phyloP scores from a whole-genome alignment of 1,140 invertebrate species.

The Trachelipus rathkii region DNA sequence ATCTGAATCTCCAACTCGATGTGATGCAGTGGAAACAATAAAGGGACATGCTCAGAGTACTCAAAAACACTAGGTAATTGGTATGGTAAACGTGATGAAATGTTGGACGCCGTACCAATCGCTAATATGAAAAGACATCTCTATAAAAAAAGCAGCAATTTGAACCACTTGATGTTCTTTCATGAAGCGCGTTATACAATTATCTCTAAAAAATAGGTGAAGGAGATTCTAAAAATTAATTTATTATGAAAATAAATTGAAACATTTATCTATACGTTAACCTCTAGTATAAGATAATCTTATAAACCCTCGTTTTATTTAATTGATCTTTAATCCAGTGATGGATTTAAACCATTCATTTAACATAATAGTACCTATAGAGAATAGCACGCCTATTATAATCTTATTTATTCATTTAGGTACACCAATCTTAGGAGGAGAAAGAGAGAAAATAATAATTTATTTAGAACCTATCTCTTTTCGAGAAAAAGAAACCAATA shows the following conservation, averaged over 20 bases:
- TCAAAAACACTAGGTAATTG: slow-evolving; percentile 83
- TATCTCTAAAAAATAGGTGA: slow-evolving; percentile 64
- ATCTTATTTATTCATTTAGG: background rate
- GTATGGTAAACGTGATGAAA: slow-evolving; percentile 56
- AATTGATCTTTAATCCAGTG: no score
- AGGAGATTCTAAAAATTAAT: slow-evolving; percentile 23
- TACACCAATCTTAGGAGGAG: slow-evolving; percentile 8
- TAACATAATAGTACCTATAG: no score
- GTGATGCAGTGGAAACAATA: slow-evolving; percentile 89
- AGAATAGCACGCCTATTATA: background rate
- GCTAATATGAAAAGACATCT: slow-evolving; percentile 76
- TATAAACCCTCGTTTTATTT: no score
- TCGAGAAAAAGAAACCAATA: background rate
- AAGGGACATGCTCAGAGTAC: slow-evolving; percentile 79
- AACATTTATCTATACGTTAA: no score
- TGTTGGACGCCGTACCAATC: slow-evolving; percentile 65
- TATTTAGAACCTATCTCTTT: background rate
- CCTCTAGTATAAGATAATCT: no score
- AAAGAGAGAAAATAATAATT: background rate
- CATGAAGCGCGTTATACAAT: slow-evolving; percentile 85
- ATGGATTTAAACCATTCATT: no score
- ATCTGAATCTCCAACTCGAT: no score
- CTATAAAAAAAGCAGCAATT: slow-evolving; percentile 76
- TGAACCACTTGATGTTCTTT: slow-evolving; percentile 88
- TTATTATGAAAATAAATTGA: no score